These are phyloP conservation scores for Mareca penelope DNA, from an alignment of 2,797 vertebrate genomes.

Conservation along the genomic window DNA sequence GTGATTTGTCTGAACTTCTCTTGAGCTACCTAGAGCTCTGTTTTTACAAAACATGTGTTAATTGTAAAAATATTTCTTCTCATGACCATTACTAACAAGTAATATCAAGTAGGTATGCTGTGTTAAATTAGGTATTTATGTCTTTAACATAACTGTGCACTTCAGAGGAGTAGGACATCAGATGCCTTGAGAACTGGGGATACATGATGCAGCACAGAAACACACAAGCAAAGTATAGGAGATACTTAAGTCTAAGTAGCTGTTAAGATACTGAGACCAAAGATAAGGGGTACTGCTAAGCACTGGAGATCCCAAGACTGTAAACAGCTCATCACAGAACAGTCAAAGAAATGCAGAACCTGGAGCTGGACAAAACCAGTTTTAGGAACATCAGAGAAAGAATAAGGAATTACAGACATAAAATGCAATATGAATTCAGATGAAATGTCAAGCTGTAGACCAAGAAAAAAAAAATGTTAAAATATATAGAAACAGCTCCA, in stretches of 20 bases:
- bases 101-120: background rate
- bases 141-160: background rate
- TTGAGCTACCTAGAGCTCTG: background rate
- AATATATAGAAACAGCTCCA: background rate
- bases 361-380: background rate
- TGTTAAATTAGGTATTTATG: background rate
- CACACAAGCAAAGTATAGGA: background rate
- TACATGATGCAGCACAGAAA: fast-evolving
- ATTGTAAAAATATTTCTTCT: background rate
- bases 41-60: background rate
- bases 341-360: background rate
- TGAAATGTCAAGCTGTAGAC: background rate
- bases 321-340: background rate
- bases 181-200: background rate
- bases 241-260: too few relatives aligned
- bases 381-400: background rate
- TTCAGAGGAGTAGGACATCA: background rate
- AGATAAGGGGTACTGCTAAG: background rate
- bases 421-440: background rate
- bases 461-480: background rate
- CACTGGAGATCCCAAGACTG: background rate
- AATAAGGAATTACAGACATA: background rate
- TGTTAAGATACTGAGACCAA: too few relatives aligned
- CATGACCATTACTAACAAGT: background rate
- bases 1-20: background rate